Evolutionary conservation across 2,888 invertebrate species (phyloP), one percentile per base, ranked within the genome.

Genomic region (Parnassius mnemosyne): DNA sequence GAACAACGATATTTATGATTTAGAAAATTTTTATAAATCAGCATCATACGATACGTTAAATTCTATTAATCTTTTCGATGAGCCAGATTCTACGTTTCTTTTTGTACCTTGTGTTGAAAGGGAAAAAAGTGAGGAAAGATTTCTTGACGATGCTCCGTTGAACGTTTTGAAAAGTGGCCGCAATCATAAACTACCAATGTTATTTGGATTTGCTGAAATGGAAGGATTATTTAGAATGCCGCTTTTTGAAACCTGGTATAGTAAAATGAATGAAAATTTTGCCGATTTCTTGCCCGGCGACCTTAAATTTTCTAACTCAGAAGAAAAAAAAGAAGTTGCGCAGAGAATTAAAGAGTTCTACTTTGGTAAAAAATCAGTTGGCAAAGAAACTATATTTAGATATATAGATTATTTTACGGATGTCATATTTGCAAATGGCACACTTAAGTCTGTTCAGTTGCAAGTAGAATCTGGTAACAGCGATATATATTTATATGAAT

Each of bases 381-480:
- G 55, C 1, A 68, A 73, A 7, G 68, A 75, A 0, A 76, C 68
- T 42, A 64, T 82, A 58, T 65, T 78, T n/a, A 58, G 58, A 3
- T 85, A 71, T 52, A 67, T 84, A 0, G 69, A 84, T 62, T 85
- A 71, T 53, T 81, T 77, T 52, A 68, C 79, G 3, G 90, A 94
- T 90, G 58, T 74, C 0, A 52, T 74, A 3, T 80, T 84, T 60
- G 65, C 67, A 0, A 75, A 74, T 63, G 66, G 79, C 1, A 72
- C 71, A 11, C 53, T 81, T 5, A 65, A 73, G 62, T 70, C 80
- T 0, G 66, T 75, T 0, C 72, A 75, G 11, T 53, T 79, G 10
- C 77, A 80, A 25, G 66, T 71, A 2, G 71, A 78, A 51, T 74
- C 75, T 47, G 80, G 83, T 2, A 74, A 84, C 64, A 61, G 80